Conservation (phyloP, 2,888 invertebrate genomes). For the Heliconius sara region DNA sequence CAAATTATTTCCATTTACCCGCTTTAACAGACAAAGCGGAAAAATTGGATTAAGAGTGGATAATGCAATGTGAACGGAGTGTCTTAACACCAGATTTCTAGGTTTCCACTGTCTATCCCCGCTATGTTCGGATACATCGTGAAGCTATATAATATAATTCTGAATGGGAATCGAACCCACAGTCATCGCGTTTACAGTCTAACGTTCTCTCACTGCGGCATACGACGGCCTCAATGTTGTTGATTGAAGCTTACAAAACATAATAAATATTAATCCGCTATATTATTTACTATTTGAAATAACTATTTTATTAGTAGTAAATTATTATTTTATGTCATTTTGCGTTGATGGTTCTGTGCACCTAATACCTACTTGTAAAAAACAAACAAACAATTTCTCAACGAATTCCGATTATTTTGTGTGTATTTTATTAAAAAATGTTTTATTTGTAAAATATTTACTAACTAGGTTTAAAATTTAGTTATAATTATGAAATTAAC, state of each 20-base stretch:
- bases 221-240: not conserved
- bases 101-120: too few relatives aligned
- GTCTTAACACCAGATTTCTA: too few relatives aligned
- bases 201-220: not conserved
- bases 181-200: not conserved
- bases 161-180: not conserved
- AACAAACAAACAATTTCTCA: not conserved
- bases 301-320: not conserved
- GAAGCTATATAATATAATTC: too few relatives aligned
- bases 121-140: too few relatives aligned
- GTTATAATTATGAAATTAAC: not conserved
- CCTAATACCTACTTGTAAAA: slow-evolving; percentile 1
- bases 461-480: too few relatives aligned
- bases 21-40: too few relatives aligned
- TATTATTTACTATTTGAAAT: not conserved
- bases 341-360: not conserved
- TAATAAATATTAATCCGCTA: not conserved
- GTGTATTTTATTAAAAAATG: too few relatives aligned
- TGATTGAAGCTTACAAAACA: not conserved
- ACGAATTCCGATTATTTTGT: too few relatives aligned
- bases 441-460: not conserved
- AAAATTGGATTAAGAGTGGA: too few relatives aligned
- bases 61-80: too few relatives aligned
- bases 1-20: too few relatives aligned
- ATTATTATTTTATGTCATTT: not conserved